Conservation (phyloP, 2,797 vertebrate species). For the Propithecus perrieri region DNA sequence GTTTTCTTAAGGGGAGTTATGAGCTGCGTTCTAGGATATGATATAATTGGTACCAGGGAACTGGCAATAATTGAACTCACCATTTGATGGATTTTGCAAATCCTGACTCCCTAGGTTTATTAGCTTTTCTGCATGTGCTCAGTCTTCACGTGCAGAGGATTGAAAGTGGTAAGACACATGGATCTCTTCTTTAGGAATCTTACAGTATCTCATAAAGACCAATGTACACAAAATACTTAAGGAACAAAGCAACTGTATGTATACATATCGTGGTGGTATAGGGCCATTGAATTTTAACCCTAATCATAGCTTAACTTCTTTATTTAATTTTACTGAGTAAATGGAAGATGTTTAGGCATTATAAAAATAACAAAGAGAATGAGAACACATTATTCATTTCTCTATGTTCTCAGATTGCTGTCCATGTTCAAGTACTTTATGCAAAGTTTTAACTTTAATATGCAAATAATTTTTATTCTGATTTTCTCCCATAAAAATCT, state of each 20-base stretch:
- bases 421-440: background rate
- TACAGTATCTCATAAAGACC: background rate
- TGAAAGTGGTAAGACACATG: background rate
- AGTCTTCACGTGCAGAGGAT: background rate
- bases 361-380: slow-evolving; percentile 19
- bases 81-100: background rate
- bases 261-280: background rate
- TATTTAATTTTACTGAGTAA: slow-evolving; percentile 2
- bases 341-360: background rate
- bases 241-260: background rate
- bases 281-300: background rate
- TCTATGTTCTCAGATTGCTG: background rate
- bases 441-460: slow-evolving; percentile 15
- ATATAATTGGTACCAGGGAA: background rate
- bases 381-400: background rate
- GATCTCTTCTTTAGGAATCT: background rate
- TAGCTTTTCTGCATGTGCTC: background rate
- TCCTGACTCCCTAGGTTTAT: background rate
- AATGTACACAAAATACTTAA: background rate
- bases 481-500: slow-evolving; percentile 29
- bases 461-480: background rate
- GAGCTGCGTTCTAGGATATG: background rate
- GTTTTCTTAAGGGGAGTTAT: background rate
- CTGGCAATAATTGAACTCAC: background rate
- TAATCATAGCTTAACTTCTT: background rate